Base-by-base conservation (phyloP, 1,140 invertebrate species). In the Brachionus koreanus region DNA sequence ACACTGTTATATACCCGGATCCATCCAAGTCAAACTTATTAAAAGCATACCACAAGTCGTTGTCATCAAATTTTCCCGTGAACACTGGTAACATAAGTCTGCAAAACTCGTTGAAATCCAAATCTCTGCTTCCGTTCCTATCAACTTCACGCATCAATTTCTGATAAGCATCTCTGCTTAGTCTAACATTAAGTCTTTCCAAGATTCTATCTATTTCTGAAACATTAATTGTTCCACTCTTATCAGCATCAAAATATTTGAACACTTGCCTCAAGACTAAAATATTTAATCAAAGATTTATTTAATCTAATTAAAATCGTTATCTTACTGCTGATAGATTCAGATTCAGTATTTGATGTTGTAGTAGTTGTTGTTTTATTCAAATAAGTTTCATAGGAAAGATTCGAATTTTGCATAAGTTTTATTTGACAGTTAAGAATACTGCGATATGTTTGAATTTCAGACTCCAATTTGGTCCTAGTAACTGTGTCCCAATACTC, bases 391-490 rank as follows among this genome's bases (percentile, higher is more conserved):
- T 74, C 39, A 46, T 74, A 74, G 12, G 16, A 12, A 19, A 74
- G 42, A 74, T 74, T 74, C 13, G 69, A 74, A 25, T 74, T 74
- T 79, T 61, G 76, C 76, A 79, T 79, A 6, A 79, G 42, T 65
- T 57, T 61, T 61, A 79, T 61, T 37, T 79, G 76, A 79, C 49
- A 79, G 42, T 79, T 79, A 13, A 79, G 35, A 19, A 79, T 79
- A 16, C 76, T 79, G 23, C 76, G 33, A 42, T 79, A 79, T 16
- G 76, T 79, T 79, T 79, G 76, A 35, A 79, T 79, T 61, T 79
- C 76, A 12, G 76, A 61, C n/a, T 79, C 76, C 16, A 79, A 35
- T 65, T 79, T 79, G 5, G 76, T 79, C 29, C 76, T 57, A 12
- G 76, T 79, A 0, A 79, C 76, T 39, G 46, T 33, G 16, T 79